These are phyloP conservation scores for Cyprinodon variegatus DNA, from an alignment of 2,113 vertebrate genomes.

Conservation along the genomic window DNA sequence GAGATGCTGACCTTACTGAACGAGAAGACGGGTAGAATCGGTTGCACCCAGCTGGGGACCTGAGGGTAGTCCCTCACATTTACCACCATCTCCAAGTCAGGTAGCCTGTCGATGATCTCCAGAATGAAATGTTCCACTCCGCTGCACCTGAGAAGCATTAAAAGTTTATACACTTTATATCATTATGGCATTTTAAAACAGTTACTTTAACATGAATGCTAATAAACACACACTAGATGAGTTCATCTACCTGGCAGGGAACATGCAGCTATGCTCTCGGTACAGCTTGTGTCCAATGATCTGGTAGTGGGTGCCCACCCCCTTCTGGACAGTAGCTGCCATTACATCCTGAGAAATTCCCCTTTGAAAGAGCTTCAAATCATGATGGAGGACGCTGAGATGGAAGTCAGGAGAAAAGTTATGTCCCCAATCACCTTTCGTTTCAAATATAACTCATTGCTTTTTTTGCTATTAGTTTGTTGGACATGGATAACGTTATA, in stretches of 20 bases:
- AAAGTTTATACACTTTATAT: neutral
- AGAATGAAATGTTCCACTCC: slow-evolving; percentile 96
- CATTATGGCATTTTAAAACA: neutral
- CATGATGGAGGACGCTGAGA: slow-evolving; percentile 86
- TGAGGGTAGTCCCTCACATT: slow-evolving; percentile 98
- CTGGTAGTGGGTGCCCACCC: slow-evolving; percentile 95
- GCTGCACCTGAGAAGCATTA: slow-evolving; percentile 83
- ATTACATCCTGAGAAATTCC: slow-evolving; percentile 87
- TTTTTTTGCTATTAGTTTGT: too few relatives aligned
- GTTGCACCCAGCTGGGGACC: slow-evolving; percentile 89
- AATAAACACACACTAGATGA: neutral
- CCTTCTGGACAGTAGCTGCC: slow-evolving; percentile 81
- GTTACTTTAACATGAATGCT: neutral
- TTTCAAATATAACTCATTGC: too few relatives aligned
- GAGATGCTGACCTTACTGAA: slow-evolving; percentile 91
- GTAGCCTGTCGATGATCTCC: slow-evolving; percentile 84
- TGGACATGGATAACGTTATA: neutral
- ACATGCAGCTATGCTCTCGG: slow-evolving; percentile 94
- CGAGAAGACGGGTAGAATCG: slow-evolving; percentile 89
- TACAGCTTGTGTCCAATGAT: slow-evolving; percentile 88
- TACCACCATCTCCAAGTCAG: slow-evolving; percentile 94
- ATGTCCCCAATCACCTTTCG: neutral
- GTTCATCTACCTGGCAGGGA: slow-evolving; percentile 88
- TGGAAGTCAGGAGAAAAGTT: neutral
- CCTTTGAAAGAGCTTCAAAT: slow-evolving; percentile 84